phyloP scores from a whole-genome alignment of 2,797 vertebrate species.

The Tympanoctomys barrerae region DNA sequence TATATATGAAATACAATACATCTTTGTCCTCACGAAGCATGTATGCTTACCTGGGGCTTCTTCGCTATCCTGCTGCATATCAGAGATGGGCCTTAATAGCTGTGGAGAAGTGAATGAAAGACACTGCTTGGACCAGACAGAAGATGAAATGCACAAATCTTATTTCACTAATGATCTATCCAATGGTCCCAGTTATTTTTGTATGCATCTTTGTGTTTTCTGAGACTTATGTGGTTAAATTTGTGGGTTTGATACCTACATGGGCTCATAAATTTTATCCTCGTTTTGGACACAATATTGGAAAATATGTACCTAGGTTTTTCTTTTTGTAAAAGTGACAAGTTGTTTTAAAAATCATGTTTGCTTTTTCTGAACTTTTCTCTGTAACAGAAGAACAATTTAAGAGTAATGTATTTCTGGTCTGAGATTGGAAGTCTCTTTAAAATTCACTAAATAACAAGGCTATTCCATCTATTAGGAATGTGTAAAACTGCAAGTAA shows the following conservation, averaged over 20 bases:
- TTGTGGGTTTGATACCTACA: background rate
- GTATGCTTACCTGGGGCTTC: background rate
- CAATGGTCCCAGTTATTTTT: background rate
- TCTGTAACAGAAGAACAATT: slow-evolving; percentile 25
- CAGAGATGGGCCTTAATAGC: background rate
- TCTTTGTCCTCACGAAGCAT: slow-evolving; percentile 12
- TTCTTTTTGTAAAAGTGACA: background rate
- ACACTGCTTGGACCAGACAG: background rate
- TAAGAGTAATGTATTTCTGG: background rate
- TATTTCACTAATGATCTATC: background rate
- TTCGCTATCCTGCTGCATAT: background rate
- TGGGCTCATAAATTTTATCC: background rate
- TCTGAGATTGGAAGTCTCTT: background rate
- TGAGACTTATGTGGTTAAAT: background rate
- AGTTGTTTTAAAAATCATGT: background rate
- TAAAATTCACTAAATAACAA: slow-evolving; percentile 21
- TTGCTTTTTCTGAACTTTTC: slow-evolving; percentile 15
- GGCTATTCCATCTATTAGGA: background rate
- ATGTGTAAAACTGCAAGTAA: background rate
- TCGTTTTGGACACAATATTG: background rate
- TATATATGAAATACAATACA: slow-evolving; percentile 56
- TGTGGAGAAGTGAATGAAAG: background rate
- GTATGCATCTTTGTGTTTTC: background rate
- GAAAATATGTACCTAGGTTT: background rate
- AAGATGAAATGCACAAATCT: slow-evolving; percentile 22